Base-by-base conservation (phyloP, 2,113 vertebrate species). In the Thermophis baileyi region DNA sequence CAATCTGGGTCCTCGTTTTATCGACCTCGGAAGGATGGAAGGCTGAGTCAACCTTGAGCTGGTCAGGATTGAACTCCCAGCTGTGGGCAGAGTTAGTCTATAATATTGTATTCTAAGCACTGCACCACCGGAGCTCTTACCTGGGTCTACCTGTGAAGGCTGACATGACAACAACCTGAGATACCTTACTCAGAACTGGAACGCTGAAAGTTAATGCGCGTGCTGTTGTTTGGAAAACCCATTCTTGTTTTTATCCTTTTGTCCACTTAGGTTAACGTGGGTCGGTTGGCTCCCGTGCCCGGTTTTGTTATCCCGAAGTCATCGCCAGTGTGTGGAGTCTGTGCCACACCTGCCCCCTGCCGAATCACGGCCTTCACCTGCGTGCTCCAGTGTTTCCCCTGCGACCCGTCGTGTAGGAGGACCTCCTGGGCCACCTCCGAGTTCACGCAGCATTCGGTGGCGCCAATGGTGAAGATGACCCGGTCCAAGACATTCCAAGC, bases 401-500 rank as follows among this genome's bases (percentile, higher is more conserved):
- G 99, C 97, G 99, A 99, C 98, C 99, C 99, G 10, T 98, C 98
- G 98, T 99, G 99, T 94, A 98, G 99, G 96, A 99, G 98, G 97
- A 98, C 98, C 98, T 99, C 98, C 97, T 99, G 99, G 99, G 99
- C 98, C 97, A 97, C 98, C 98, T 99, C 98, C n/a, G 98, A 97
- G 96, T 98, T 97, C 97, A 92, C 97, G 2, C 97, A 97, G 94
- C 97, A 16, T 93, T 98, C 98, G 8, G 96, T 97, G 91, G 98
- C 98, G 92, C 99, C 99, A 98, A 99, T 99, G 99, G 99, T 99
- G 98, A 99, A 99, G 97, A 99, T 99, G 99, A 99, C 99, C 10
- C 99, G 99, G 97, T 99, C 99, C 98, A 99, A 99, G 98, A 99
- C 99, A 94, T 99, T 99, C 96, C 99, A 99, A 98, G 99, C 99